These are phyloP conservation scores for Porites cylindrica DNA, from an alignment of 92 coral and sea anemone species.

Conservation along the genomic window DNA sequence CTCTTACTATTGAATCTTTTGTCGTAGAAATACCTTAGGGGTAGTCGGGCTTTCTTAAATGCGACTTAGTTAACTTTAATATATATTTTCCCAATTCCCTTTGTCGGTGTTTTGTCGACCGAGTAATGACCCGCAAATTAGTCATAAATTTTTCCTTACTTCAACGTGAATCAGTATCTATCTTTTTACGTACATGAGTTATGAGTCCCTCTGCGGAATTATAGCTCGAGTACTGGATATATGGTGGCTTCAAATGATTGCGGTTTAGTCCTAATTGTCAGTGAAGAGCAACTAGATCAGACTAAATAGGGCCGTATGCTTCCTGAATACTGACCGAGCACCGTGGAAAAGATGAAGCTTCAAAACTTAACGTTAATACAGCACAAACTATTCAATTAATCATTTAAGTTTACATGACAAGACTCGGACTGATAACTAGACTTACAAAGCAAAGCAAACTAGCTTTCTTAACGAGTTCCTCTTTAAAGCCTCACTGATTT, in stretches of 20 bases:
- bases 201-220: too few relatives aligned
- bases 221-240: neutral
- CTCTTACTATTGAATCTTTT: neutral
- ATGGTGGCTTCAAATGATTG: neutral
- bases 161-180: neutral
- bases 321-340: neutral
- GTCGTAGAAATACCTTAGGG: neutral
- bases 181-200: too few relatives aligned
- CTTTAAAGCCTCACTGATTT: too few relatives aligned
- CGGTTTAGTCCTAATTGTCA: neutral
- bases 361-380: neutral
- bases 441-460: too few relatives aligned
- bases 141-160: constrained; percentile 13
- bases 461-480: too few relatives aligned
- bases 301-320: too few relatives aligned
- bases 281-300: neutral
- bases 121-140: constrained; percentile 29
- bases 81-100: neutral
- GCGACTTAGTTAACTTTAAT: neutral
- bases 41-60: neutral
- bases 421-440: too few relatives aligned
- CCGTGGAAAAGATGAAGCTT: neutral
- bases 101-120: constrained; percentile 9
- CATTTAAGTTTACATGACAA: too few relatives aligned
- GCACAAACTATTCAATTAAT: too few relatives aligned